Percentiles rank a stretch among this genome's conserved stretches.
phyloP scores from a whole-genome alignment of 2,113 vertebrate genomes.

The Mus pahari region DNA sequence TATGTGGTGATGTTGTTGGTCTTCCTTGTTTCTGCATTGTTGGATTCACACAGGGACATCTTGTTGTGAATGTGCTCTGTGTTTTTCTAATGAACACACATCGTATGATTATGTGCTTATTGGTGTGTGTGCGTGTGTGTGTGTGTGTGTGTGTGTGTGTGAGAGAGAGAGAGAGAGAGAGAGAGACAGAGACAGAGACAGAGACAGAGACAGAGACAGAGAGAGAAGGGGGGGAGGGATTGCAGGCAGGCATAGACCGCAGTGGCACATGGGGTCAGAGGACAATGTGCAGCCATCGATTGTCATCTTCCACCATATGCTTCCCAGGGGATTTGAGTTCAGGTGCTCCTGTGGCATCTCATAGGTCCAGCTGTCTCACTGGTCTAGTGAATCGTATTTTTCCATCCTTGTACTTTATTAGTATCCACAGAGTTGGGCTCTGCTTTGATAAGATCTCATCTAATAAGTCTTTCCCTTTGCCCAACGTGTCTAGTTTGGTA shows the following conservation, averaged over 20 bases:
- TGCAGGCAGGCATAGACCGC: not conserved
- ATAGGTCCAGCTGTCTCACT: not conserved
- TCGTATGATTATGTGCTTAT: too few relatives aligned
- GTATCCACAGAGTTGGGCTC: not conserved
- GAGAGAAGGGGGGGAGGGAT: too few relatives aligned
- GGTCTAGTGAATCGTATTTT: too few relatives aligned
- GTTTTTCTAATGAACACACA: not conserved
- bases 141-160: not conserved
- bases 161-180: not conserved
- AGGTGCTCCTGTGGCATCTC: not conserved
- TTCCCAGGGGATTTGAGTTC: not conserved
- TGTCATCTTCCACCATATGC: not conserved
- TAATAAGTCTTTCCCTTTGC: not conserved
- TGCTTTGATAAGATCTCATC: not conserved
- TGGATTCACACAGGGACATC: too few relatives aligned
- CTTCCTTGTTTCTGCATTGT: not conserved
- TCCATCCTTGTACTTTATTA: not conserved
- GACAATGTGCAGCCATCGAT: too few relatives aligned
- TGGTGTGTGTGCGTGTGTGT: not conserved
- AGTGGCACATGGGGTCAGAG: not conserved
- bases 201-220: too few relatives aligned
- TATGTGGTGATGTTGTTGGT: not conserved
- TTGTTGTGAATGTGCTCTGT: not conserved
- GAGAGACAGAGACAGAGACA: too few relatives aligned
- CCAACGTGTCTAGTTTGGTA: not conserved